Evolutionary conservation across 2,113 vertebrate genomes (phyloP).

Genomic region (Semnornis frantzii): DNA sequence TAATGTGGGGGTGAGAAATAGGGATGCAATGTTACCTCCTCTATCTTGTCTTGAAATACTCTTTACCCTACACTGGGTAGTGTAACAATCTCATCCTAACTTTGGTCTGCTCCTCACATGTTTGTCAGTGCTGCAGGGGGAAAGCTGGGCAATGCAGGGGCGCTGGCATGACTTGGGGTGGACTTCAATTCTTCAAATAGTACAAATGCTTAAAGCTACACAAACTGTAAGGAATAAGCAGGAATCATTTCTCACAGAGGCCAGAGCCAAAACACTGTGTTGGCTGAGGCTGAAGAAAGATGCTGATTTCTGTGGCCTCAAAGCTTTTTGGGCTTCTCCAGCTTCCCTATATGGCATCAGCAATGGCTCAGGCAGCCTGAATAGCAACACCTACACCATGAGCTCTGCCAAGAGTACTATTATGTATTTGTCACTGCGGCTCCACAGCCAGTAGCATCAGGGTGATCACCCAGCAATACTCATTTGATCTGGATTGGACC

Average conservation of each 20-base stretch:
- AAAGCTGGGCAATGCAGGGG: neutral
- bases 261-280: neutral
- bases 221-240: neutral
- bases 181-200: neutral
- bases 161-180: neutral
- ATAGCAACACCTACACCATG: neutral
- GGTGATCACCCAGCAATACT: neutral
- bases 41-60: neutral
- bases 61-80: neutral
- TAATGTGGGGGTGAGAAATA: neutral
- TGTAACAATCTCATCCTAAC: neutral
- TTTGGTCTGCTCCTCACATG: neutral
- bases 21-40: neutral
- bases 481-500: neutral
- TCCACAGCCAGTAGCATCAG: neutral
- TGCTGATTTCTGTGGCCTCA: neutral
- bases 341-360: neutral
- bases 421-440: neutral
- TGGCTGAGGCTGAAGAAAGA: neutral
- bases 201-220: neutral
- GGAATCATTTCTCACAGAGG: neutral
- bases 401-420: neutral
- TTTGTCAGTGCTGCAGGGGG: neutral
- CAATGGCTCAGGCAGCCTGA: neutral
- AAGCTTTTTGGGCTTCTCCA: neutral